Evolutionary conservation across 2,888 invertebrate species (phyloP), one percentile per base, ranked within the genome.

Genomic region (Aricia artaxerxes): DNA sequence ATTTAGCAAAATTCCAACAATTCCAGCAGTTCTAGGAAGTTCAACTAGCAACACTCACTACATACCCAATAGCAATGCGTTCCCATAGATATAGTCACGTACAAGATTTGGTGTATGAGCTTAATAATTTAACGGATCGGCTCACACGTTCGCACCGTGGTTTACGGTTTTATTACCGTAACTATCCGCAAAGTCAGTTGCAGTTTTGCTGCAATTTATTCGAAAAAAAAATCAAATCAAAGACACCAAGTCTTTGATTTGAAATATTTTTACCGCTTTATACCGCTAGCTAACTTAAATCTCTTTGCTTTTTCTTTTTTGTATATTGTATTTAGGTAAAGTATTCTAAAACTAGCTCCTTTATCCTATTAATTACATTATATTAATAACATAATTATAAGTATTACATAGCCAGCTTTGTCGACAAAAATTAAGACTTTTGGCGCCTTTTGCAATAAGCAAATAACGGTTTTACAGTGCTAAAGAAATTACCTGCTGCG

Each of bases 61-160:
- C 69, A 69, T 69, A 38, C 69, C 69, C 38, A 38, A 69, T 69
- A 69, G 69, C 35, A 38, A 13, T 35, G 4, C 69, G 57, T 76
- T 76, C 76, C 76, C 53, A 76, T 76, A 76, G 76, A 76, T 31
- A 44, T 24, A 75, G 85, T 84, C 85, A 84, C 84, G 83, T 85
- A 88, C 69, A 69, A 31, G 73, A 24, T 44, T 73, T 73, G 75
- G 13, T 75, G 44, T 49, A 75, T 49, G 75, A 44, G 40, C 5
- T 24, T 75, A 75, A 49, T 75, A 49, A 75, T 75, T 75, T 75
- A 75, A 75, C 75, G 75, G 75, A 75, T 75, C 44, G 49, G 75
- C 49, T 49, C 31, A 49, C 75, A 49, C 69, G 75, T 75, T 75
- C 49, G 11, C 75, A 75, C 49, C 35, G 35, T 69, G 69, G 69